Percentiles rank a stretch among this genome's conserved stretches.
These are phyloP conservation scores for Chionodraco myersi DNA, from an alignment of 2,113 vertebrate species.

Conservation along the genomic window DNA sequence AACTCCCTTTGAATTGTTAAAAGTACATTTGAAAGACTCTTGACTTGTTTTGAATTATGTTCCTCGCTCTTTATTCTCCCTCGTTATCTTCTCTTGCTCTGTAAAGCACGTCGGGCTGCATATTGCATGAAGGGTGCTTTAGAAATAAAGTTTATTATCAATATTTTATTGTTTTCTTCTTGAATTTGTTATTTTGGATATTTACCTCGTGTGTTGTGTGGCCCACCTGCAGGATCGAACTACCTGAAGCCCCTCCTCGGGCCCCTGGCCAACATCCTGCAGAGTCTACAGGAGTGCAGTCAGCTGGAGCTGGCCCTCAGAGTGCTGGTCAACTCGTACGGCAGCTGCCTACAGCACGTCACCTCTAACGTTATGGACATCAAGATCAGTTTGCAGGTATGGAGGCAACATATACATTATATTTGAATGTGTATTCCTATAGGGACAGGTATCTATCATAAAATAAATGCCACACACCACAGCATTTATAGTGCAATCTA, in stretches of 20 bases:
- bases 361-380: constrained; percentile 86
- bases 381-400: constrained; percentile 77
- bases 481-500: no score
- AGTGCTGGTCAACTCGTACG: constrained; percentile 84
- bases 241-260: constrained; percentile 78
- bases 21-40: no score
- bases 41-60: no score
- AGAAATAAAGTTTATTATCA: no score
- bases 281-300: constrained; percentile 92
- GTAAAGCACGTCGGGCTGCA: no score
- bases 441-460: no score
- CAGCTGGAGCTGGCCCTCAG: constrained; percentile 90
- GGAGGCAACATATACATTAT: background rate
- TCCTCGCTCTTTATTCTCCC: no score
- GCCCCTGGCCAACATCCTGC: constrained; percentile 85
- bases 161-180: background rate
- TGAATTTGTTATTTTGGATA: background rate
- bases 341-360: constrained; percentile 89
- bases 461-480: no score
- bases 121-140: no score
- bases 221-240: constrained; percentile 78
- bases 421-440: no score
- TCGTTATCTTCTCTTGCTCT: no score
- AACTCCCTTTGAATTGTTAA: no score
- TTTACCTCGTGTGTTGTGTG: background rate